These are phyloP conservation scores for Dicaeum eximium DNA, from an alignment of 2,113 vertebrate genomes.

Conservation along the genomic window DNA sequence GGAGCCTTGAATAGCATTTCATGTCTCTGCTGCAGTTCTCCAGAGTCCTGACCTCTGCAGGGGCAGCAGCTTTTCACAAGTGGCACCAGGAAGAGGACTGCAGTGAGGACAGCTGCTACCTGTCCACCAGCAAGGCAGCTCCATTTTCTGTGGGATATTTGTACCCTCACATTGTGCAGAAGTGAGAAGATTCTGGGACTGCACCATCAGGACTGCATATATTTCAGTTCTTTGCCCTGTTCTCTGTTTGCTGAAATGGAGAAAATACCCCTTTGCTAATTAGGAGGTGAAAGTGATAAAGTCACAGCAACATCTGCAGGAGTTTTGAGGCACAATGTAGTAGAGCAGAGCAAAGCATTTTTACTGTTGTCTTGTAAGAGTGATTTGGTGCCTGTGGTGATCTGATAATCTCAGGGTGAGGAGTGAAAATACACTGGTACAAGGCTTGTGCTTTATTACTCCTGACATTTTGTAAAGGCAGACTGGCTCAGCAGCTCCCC, in stretches of 20 bases:
- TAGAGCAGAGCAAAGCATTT: not conserved
- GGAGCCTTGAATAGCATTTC: not conserved
- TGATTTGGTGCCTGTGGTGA: not conserved
- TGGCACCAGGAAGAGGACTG: not conserved
- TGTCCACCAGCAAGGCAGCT: accelerated
- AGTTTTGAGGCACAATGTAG: not conserved
- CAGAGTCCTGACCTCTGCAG: not conserved
- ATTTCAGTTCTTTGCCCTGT: not conserved
- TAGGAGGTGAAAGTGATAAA: not conserved
- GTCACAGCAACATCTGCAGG: not conserved
- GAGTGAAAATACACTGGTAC: slow-evolving; percentile 46
- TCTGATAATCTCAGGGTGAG: slow-evolving; percentile 47
- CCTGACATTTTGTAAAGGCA: slow-evolving; percentile 39
- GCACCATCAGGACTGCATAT: accelerated
- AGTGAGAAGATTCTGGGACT: not conserved
- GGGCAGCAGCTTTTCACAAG: not conserved
- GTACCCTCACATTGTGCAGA: not conserved
- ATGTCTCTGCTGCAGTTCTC: not conserved
- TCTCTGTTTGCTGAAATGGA: not conserved
- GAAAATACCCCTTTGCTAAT: not conserved
- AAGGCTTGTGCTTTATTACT: slow-evolving; percentile 27
- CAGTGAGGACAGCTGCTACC: not conserved
- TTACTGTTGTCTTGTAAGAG: not conserved
- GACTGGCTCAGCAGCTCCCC: not conserved
- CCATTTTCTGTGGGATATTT: not conserved